Evolutionary conservation across 2,888 invertebrate genomes (phyloP), one percentile per base, ranked within the genome.

Genomic region (Saturnia pavonia): DNA sequence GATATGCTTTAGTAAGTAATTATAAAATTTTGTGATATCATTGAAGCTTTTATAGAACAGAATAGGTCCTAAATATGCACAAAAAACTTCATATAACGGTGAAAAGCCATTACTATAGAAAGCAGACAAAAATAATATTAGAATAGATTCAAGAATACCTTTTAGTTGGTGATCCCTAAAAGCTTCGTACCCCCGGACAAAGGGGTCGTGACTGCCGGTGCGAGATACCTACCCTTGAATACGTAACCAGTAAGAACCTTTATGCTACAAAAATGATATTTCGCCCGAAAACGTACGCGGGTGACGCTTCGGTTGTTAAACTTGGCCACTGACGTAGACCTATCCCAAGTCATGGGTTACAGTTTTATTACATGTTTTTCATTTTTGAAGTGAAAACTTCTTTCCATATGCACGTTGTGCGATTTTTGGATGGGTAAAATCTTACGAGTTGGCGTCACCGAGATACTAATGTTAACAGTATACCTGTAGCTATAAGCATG

Each of bases 181-280:
- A 74, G 75, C 71, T 67, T 72, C 75, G 76, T 76, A 74, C 76
- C 74, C 73, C 74, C 75, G 74, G 77, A 80, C 79, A 79, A 80
- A 80, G 68, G 74, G 43, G 67, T 68, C 70, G 69, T 69, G 70
- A 69, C 74, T 72, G 76, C 75, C 74, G 60, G 72, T 74, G 71
- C 73, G 74, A 70, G 69, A 72, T 75, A 76, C 73, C 72, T 74
- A 74, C 74, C 72, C 43, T 74, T 74, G 80, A 81, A 82, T 81
- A 80, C 78, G 72, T 76, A 81, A 80, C 81, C 77, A 75, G 74
- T 71, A 34, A 34, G 34, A 19, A 73, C 77, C 76, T 80, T 80
- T 79, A 79, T 77, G 72, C 76, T 73, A 71, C 72, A 76, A 78
- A 80, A 81, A 79, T 80, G 80, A 79, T 81, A 81, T 82, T 82